A percentile compares a stretch with the other conserved stretches of the same genome.
Evolutionary conservation across 2,797 vertebrate genomes (phyloP).

Genomic region (Heterohyrax brucei): DNA sequence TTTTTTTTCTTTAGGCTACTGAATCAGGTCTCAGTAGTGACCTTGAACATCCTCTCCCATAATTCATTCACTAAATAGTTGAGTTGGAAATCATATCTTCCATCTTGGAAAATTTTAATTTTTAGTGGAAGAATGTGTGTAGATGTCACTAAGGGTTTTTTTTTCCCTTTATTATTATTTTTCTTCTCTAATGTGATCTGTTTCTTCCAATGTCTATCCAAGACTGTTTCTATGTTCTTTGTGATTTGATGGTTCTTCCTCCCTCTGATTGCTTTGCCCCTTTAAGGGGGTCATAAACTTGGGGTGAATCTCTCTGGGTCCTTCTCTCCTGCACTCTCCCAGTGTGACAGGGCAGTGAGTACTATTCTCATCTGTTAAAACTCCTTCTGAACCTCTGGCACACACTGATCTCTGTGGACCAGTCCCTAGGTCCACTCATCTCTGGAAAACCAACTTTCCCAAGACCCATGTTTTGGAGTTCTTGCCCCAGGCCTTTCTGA

Average conservation of each 20-base stretch:
- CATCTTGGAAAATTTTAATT: not conserved
- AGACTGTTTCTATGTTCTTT: not conserved
- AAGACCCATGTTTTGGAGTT: not conserved
- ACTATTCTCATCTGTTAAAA: not conserved
- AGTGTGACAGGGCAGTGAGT: not conserved
- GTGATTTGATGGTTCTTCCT: not conserved
- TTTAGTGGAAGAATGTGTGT: not conserved
- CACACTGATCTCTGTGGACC: not conserved
- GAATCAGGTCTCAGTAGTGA: not conserved
- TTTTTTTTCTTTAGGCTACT: not conserved
- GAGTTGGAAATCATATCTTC: not conserved
- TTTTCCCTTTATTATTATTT: not conserved
- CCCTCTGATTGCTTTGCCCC: not conserved
- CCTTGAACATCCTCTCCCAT: slow-evolving; percentile 9
- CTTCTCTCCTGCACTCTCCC: not conserved
- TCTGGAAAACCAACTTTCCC: not conserved
- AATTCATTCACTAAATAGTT: slow-evolving; percentile 26
- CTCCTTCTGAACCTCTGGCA: not conserved
- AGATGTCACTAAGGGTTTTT: not conserved
- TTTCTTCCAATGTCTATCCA: not conserved
- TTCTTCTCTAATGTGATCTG: not conserved
- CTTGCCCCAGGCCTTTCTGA: not conserved
- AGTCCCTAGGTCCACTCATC: not conserved
- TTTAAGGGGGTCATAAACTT: not conserved
- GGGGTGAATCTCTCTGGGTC: not conserved